Base-by-base conservation (phyloP, 2,797 vertebrate species). In the Leptatherina wallacei region DNA sequence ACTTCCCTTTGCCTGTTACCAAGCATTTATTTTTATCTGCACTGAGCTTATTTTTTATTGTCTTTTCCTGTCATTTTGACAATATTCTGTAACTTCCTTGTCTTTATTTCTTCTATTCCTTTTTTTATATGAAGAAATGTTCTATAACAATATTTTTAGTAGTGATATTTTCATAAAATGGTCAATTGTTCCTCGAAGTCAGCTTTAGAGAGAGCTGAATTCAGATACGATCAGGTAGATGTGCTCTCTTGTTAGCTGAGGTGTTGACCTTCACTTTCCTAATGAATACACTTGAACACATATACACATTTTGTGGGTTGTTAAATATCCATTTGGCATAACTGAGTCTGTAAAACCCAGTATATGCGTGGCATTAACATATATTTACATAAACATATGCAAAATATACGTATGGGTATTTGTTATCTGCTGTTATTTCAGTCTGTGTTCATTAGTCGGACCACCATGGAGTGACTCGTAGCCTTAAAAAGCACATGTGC, bases 381-480 rank as follows among this genome's bases (percentile, higher is more conserved):
- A 20, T 47, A 20, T 47, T 47, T 47, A 47, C 42, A 47, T 47
- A 47, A 42, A 42, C 14, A 42, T 42, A 18, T 42, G 40, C 16
- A 18, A 20, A 47, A 47, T 20, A 47, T 7, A 47, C 72, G 59
- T 70, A 30, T 2, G 12, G 67, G 29, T 12, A 70, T 82, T 78
- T 86, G 59, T 83, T 84, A 66, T 75, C 56, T 61, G 44, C 42
- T 61, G 71, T 68, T 83, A 47, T 86, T 85, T 78, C 63, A 71
- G 75, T 65, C 66, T 42, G 61, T 33, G 71, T 77, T 86, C 73
- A 80, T 89, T 88, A 87, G 76, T 52, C 6, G n/a, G 40, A 10
- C 49, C 57, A 67, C 65, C 73, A 29, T 74, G 78, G 77, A 80
- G 73, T 67, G 68, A 90, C 75, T 59, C 63, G 76, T 61, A 69